Conservation (phyloP, 1,140 invertebrate genomes). For the Drosophila tristis region DNA sequence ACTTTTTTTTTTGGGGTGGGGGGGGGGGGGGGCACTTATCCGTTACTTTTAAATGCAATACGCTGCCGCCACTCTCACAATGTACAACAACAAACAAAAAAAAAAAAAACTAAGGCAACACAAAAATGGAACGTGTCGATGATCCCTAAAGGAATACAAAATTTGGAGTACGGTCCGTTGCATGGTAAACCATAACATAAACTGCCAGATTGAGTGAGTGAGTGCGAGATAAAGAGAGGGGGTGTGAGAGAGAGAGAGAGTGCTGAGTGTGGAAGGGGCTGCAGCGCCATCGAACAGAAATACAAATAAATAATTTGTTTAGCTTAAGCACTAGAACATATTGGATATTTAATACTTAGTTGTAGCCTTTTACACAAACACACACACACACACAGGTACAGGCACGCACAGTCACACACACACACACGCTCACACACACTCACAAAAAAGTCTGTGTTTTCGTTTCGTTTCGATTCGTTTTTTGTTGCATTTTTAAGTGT, state of each 20-base stretch:
- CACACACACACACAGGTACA: background rate
- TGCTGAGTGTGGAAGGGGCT: background rate
- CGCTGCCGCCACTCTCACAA: conserved; percentile 34
- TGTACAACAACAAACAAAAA: conserved; percentile 1
- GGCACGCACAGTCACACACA: background rate
- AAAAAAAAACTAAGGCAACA: conserved; percentile 14
- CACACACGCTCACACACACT: conserved; percentile 10
- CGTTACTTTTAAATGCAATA: conserved; percentile 43
- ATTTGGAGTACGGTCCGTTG: background rate
- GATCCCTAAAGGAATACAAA: conserved; percentile 28
- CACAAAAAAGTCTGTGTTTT: conserved; percentile 24
- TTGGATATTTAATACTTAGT: conserved; percentile 81
- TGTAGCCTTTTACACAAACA: conserved; percentile 64
- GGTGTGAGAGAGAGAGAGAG: too few species aligned
- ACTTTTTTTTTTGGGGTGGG: too few species aligned
- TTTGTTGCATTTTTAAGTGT: conserved; percentile 21
- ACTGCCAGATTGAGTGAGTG: too few species aligned
- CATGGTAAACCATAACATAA: background rate
- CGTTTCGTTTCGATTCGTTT: conserved; percentile 10
- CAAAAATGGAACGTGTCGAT: conserved; percentile 17
- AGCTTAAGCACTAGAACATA: conserved; percentile 70
- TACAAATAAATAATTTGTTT: conserved; percentile 78
- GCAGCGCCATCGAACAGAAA: conserved; percentile 25
- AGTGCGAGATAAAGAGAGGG: too few species aligned
- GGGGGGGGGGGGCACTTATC: background rate